These are phyloP conservation scores for Aurelia coerulea DNA, from an alignment of 30 jellyfish, hydroid and myxozoan genomes.

Conservation along the genomic window DNA sequence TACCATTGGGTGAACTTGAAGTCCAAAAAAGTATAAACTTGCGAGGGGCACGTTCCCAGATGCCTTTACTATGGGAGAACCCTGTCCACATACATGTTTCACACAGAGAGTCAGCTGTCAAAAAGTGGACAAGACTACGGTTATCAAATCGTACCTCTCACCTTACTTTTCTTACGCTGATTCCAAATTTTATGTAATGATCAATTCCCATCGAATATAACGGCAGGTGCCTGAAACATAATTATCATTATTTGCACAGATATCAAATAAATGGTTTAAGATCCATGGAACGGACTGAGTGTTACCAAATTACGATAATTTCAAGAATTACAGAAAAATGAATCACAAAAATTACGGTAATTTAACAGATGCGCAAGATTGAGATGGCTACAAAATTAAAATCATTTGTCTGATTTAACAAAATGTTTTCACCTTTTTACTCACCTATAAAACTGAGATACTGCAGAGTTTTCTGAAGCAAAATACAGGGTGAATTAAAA, in stretches of 20 bases:
- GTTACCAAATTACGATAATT: not conserved
- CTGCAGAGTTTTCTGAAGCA: too few relatives aligned
- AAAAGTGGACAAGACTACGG: too few relatives aligned
- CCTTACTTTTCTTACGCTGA: not conserved
- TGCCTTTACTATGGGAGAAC: too few relatives aligned
- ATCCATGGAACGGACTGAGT: not conserved
- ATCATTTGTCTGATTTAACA: too few relatives aligned
- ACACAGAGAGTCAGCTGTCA: too few relatives aligned
- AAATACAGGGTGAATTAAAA: too few relatives aligned
- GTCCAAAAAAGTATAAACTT: too few relatives aligned
- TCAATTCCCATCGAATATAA: constrained; percentile 48
- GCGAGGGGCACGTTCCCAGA: too few relatives aligned
- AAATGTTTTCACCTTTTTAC: too few relatives aligned
- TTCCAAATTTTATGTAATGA: not conserved
- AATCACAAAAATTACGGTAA: not conserved
- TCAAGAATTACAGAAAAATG: not conserved
- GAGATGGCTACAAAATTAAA: not conserved
- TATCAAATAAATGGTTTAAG: not conserved
- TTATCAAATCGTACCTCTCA: not conserved
- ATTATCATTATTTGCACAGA: not conserved
- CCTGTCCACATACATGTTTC: too few relatives aligned
- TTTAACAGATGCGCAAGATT: not conserved
- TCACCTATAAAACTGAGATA: too few relatives aligned
- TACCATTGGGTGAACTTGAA: too few relatives aligned
- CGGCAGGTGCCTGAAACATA: constrained; percentile 37